Evolutionary conservation across 2,113 vertebrate genomes (phyloP), one percentile per base, ranked within the genome.

Genomic region (Xenopus borealis): DNA sequence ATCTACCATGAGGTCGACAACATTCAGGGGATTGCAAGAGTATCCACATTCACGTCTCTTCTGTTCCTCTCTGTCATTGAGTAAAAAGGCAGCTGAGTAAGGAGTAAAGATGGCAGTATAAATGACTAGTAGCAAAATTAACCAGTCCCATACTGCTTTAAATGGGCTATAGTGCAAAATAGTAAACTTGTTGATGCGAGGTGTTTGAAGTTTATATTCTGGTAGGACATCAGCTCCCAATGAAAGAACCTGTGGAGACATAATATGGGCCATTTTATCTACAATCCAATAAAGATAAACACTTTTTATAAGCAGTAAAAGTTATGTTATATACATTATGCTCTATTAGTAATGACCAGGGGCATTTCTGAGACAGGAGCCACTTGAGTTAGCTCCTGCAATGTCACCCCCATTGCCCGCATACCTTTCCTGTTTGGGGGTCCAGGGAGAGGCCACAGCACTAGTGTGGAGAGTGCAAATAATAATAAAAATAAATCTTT

Each of bases 131-230:
- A 99, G 85, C 72, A 99, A 88, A 81, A 99, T 99, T 4, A 99
- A 92, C 97, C 97, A 99, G 84, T 99, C 97, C 97, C 97, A 99
- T 73, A 99, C 94, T 0, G 97, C 97, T 82, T 99, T 99, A 85
- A 99, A 99, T 17, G 97, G 97, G 79, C 97, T 99, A 78, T 99
- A 99, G 92, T 99, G 97, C 82, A 99, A 90, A 82, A 99, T 99
- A 72, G 96, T 99, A 88, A 97, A 98, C 88, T 95, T 98, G 88
- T 99, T 96, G 78, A 98, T 98, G 79, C 97, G 96, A 12, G 95
- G 87, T 0, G 96, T 94, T 89, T 99, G 97, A n/a, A 99, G 94
- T 87, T 98, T 99, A 79, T 99, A 99, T 85, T 99, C 97, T 2
- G 97, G 97, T 57, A 99, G 86, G 79, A 99, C 97, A 45, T 99